phyloP scores from a whole-genome alignment of 2,113 vertebrate genomes.

The Lagopus leucura region DNA sequence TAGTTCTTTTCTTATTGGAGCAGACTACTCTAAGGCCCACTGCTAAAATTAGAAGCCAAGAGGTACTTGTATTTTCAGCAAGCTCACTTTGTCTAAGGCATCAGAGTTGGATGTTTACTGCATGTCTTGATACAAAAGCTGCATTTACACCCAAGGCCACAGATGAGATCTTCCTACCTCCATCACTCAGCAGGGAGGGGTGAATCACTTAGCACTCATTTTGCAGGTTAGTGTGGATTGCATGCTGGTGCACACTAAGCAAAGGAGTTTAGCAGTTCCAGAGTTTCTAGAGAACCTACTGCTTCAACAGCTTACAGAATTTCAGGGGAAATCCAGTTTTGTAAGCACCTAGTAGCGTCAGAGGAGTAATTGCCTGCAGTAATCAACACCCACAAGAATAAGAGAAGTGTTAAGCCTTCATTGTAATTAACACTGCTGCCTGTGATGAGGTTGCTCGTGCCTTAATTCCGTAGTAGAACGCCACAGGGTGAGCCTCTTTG shows the following conservation, averaged over 20 bases:
- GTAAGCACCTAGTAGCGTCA: not conserved
- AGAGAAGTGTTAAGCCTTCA: not conserved
- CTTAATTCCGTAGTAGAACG: not conserved
- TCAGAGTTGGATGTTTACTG: slow-evolving; percentile 75
- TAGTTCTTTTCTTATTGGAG: not conserved
- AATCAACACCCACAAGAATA: not conserved
- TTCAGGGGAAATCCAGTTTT: not conserved
- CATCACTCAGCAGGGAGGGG: slow-evolving; percentile 1
- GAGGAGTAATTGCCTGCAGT: not conserved
- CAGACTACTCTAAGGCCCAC: not conserved
- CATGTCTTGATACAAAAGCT: slow-evolving; percentile 49
- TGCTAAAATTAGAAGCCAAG: not conserved
- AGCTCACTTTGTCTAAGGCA: slow-evolving; percentile 65
- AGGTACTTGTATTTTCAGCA: not conserved
- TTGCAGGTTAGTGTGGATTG: slow-evolving; percentile 57
- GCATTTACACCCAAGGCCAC: slow-evolving; percentile 43
- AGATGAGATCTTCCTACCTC: not conserved
- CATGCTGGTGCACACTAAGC: slow-evolving; percentile 62
- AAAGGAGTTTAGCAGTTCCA: slow-evolving; percentile 22
- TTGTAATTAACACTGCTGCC: not conserved
- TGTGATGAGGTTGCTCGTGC: not conserved
- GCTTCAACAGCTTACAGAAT: not conserved
- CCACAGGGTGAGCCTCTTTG: slow-evolving; percentile 44
- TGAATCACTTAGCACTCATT: not conserved
- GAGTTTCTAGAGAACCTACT: slow-evolving; percentile 27